Percentiles rank a stretch among this genome's conserved stretches.
Conservation (phyloP, 2,113 vertebrate genomes). For the Lampris megalopsis region DNA sequence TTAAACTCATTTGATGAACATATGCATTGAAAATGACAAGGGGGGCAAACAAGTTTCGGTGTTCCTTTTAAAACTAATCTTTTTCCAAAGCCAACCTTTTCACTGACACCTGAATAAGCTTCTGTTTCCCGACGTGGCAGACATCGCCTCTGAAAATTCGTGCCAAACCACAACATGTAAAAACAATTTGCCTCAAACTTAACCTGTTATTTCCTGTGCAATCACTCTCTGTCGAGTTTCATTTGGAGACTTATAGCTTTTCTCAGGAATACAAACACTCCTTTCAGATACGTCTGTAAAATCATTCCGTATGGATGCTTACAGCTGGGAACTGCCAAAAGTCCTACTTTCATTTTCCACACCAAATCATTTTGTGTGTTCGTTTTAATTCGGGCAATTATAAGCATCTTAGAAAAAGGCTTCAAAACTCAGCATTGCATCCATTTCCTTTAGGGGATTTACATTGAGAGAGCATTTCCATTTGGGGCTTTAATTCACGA, state of each 20-base stretch:
- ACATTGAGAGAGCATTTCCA: constrained; percentile 67
- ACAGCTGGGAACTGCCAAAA: constrained; percentile 49
- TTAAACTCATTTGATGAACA: constrained; percentile 5
- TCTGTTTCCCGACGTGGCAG: not conserved
- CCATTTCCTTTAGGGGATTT: constrained; percentile 59
- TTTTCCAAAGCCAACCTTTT: not conserved
- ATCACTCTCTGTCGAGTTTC: constrained; percentile 60
- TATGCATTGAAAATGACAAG: constrained; percentile 15
- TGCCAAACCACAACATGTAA: constrained; percentile 34
- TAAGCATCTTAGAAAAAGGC: constrained; percentile 60
- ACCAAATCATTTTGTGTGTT: constrained; percentile 54
- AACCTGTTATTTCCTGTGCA: constrained; percentile 46
- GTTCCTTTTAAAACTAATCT: constrained; percentile 6
- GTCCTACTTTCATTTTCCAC: constrained; percentile 47
- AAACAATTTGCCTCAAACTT: constrained; percentile 24
- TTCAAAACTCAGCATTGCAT: constrained; percentile 65
- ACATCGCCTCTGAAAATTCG: constrained; percentile 15
- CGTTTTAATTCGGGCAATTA: constrained; percentile 63
- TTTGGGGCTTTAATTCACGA: constrained; percentile 64
- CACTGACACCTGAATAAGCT: not conserved
- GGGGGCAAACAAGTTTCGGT: not conserved
- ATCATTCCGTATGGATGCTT: constrained; percentile 53
- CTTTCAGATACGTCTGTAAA: constrained; percentile 44
- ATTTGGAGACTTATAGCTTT: constrained; percentile 55
- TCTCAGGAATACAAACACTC: constrained; percentile 47